Conservation (phyloP, 2,113 vertebrate genomes). For the Micronycteris hirsuta region DNA sequence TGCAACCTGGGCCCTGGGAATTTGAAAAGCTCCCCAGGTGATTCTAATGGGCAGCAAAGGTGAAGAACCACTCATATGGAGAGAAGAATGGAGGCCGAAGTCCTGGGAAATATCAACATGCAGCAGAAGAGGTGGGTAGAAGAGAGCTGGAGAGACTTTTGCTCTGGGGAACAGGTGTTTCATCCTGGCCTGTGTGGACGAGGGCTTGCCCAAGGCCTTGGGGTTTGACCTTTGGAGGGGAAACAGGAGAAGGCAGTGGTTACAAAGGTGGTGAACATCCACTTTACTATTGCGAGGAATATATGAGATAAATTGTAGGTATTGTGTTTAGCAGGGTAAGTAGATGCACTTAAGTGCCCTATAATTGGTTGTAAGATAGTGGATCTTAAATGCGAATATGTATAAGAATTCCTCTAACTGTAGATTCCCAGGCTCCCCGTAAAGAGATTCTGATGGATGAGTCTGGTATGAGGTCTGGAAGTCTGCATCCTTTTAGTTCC, state of each 20-base stretch:
- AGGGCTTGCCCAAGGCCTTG: background rate
- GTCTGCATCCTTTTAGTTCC: background rate
- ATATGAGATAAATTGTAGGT: background rate
- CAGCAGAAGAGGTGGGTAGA: background rate
- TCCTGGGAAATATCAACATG: background rate
- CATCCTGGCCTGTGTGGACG: background rate
- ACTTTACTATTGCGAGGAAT: background rate
- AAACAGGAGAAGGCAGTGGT: background rate
- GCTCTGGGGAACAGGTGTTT: background rate
- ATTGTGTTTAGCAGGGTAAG: background rate
- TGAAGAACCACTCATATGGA: background rate
- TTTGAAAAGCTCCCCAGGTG: background rate
- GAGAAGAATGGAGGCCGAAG: background rate
- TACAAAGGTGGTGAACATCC: background rate
- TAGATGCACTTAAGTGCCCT: background rate
- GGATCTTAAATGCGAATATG: background rate
- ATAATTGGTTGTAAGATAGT: background rate
- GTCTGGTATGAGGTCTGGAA: background rate
- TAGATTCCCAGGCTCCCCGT: background rate
- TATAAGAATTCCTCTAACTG: background rate
- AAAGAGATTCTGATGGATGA: background rate
- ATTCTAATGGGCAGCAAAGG: background rate
- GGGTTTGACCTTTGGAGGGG: conserved; percentile 2
- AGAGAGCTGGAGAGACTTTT: background rate
- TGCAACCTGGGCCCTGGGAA: background rate